These are phyloP conservation scores for Cantharis lateralis DNA, from an alignment of 2,888 invertebrate species.

Conservation along the genomic window DNA sequence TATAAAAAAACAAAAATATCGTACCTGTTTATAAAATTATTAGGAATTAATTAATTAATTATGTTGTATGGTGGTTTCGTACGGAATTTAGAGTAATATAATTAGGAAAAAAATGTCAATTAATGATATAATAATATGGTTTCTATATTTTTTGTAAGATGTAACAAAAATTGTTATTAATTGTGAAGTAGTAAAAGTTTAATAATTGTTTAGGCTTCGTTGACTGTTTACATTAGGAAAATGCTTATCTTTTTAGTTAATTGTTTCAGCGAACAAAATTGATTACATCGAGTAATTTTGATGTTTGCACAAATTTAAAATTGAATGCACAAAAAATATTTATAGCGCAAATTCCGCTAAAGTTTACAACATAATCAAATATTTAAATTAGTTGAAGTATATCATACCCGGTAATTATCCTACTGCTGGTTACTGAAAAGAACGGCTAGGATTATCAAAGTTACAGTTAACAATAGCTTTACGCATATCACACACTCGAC, in stretches of 20 bases:
- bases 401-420: background rate
- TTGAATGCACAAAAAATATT: background rate
- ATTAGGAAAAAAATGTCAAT: slow-evolving; percentile 12
- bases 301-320: background rate
- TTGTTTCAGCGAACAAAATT: background rate
- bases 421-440: background rate
- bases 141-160: slow-evolving; percentile 4
- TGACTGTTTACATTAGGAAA: background rate
- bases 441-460: background rate
- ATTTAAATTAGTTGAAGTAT: background rate
- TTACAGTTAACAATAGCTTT: background rate
- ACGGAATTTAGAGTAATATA: slow-evolving; percentile 6
- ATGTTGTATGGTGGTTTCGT: slow-evolving; percentile 1
- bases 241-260: background rate
- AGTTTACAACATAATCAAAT: background rate
- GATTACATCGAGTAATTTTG: background rate
- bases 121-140: slow-evolving; percentile 14
- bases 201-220: background rate
- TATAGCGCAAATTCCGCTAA: background rate
- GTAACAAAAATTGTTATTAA: background rate
- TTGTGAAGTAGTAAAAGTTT: slow-evolving; percentile 1
- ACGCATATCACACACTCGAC: background rate
- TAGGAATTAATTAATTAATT: background rate
- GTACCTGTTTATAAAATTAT: slow-evolving; percentile 15
- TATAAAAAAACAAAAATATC: slow-evolving; percentile 1